phyloP scores from a whole-genome alignment of 2,113 vertebrate species.

The Odontesthes bonariensis region DNA sequence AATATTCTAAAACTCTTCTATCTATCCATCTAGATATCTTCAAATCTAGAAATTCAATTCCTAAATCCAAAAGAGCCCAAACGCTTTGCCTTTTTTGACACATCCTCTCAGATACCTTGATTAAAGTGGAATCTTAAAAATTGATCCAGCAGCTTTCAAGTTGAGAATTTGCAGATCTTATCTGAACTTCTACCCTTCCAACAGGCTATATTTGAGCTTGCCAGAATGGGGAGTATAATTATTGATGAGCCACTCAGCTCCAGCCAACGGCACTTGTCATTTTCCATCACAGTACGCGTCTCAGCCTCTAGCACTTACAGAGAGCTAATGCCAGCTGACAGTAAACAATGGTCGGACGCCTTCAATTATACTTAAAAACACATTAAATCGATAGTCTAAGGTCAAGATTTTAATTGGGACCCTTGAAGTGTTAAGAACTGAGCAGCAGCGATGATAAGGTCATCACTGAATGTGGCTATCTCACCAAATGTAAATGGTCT shows the following conservation, averaged over 20 bases:
- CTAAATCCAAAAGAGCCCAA: too few species aligned
- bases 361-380: neutral
- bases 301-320: too few species aligned
- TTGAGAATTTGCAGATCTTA: neutral
- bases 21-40: too few species aligned
- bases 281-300: too few species aligned
- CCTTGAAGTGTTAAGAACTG: neutral
- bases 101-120: too few species aligned
- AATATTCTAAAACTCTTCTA: too few species aligned
- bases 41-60: too few species aligned
- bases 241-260: neutral
- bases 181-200: neutral
- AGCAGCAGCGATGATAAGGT: neutral
- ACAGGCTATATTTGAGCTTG: neutral
- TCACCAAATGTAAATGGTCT: constrained; percentile 1
- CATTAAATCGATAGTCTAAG: neutral
- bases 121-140: too few species aligned
- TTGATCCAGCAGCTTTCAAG: too few species aligned
- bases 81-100: too few species aligned
- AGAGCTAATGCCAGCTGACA: neutral
- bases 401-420: neutral
- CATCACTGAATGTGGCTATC: neutral
- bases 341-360: neutral
- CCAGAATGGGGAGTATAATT: neutral
- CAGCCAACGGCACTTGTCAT: too few species aligned